Evolutionary conservation across 2,888 invertebrate species (phyloP).

Genomic region (Drosophila lutescens): DNA sequence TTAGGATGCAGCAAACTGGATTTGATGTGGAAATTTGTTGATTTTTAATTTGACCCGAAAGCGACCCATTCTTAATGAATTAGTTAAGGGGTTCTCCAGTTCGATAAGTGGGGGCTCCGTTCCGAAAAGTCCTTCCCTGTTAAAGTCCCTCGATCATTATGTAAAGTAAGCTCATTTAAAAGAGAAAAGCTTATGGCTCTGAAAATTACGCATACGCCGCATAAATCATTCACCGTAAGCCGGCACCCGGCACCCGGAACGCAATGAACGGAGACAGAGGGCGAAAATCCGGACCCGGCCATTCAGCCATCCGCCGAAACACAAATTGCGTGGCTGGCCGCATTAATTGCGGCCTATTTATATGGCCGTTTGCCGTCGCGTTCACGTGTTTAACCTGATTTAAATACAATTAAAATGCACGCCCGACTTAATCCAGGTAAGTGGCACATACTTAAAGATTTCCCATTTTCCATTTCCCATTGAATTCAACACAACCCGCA

Average conservation of each 20-base stretch:
- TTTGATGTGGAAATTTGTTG: constrained; percentile 68
- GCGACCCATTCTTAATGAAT: constrained; percentile 57
- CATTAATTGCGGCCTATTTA: constrained; percentile 58
- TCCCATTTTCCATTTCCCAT: background rate
- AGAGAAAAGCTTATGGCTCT: constrained; percentile 30
- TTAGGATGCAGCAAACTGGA: constrained; percentile 63
- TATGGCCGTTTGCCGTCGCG: constrained; percentile 21
- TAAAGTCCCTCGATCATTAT: constrained; percentile 39
- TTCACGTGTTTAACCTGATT: constrained; percentile 29
- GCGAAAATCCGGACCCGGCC: constrained; percentile 8
- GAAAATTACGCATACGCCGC: constrained; percentile 52
- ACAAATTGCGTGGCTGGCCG: constrained; percentile 61
- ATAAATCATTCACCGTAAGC: constrained; percentile 68
- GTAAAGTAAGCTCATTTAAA: constrained; percentile 54
- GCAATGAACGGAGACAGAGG: background rate
- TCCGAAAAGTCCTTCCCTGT: constrained; percentile 2
- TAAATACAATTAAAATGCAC: constrained; percentile 50
- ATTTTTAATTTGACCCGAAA: constrained; percentile 59
- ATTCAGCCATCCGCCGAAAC: constrained; percentile 11
- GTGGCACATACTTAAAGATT: background rate
- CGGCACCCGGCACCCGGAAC: constrained; percentile 8
- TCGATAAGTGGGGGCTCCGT: background rate
- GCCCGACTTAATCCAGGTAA: constrained; percentile 2
- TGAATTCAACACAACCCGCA: background rate
- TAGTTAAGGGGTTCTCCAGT: constrained; percentile 28